Evolutionary conservation across 2,888 invertebrate species (phyloP).

Genomic region (Craniophora ligustri): DNA sequence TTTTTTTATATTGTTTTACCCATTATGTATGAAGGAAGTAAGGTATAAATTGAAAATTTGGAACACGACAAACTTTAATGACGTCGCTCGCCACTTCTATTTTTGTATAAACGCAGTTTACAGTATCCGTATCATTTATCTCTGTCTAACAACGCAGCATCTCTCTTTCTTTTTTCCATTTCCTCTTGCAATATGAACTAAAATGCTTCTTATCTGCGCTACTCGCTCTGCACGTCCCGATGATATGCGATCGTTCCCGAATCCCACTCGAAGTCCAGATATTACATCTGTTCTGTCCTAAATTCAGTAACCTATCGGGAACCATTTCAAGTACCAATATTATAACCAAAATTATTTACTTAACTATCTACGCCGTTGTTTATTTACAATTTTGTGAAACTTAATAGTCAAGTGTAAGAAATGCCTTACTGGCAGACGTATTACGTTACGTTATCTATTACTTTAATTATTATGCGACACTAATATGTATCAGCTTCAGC

Average conservation of each 20-base stretch:
- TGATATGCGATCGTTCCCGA: conserved; percentile 72
- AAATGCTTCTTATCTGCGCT: conserved; percentile 55
- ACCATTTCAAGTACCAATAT: conserved; percentile 59
- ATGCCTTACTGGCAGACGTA: conserved; percentile 10
- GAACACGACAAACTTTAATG: conserved; percentile 69
- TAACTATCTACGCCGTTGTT: conserved; percentile 54
- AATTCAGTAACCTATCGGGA: conserved; percentile 70
- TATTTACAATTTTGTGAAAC: conserved; percentile 56
- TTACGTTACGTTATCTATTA: conserved; percentile 51
- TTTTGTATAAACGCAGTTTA: conserved; percentile 70
- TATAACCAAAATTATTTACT: conserved; percentile 53
- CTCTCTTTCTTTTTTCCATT: conserved; percentile 63
- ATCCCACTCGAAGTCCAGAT: conserved; percentile 64
- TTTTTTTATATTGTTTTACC: conserved; percentile 31
- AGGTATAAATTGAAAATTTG: conserved; percentile 78
- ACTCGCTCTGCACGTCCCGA: conserved; percentile 52
- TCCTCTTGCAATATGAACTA: conserved; percentile 50
- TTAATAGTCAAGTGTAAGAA: conserved; percentile 21
- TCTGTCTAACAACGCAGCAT: conserved; percentile 57
- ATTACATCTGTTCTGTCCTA: conserved; percentile 69
- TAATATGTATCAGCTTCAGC: conserved; percentile 49
- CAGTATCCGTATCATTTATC: conserved; percentile 74
- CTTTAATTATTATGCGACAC: conserved; percentile 29
- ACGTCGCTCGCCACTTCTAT: conserved; percentile 72
- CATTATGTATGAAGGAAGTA: conserved; percentile 76